A percentile compares a stretch with the other conserved stretches of the same genome.
phyloP scores from a whole-genome alignment of 2,888 invertebrate species.

The Cataglyphis livida region DNA sequence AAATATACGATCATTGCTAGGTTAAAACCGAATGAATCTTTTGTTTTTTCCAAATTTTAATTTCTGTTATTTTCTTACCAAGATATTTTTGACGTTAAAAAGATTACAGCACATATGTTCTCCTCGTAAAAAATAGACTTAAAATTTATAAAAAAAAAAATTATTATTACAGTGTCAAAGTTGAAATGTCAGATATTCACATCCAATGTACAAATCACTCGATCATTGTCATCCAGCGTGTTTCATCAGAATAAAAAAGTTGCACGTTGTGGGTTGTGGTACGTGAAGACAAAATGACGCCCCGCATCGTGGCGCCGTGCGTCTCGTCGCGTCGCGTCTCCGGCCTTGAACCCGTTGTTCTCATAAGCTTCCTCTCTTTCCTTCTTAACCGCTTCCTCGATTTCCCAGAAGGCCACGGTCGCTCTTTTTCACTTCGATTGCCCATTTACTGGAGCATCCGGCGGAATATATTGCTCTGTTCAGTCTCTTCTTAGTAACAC shows the following conservation, averaged over 20 bases:
- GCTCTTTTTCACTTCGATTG: slow-evolving; percentile 60
- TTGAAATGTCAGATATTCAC: background rate
- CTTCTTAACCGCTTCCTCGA: slow-evolving; percentile 68
- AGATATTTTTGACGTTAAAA: slow-evolving; percentile 3
- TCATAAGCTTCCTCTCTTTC: slow-evolving; percentile 61
- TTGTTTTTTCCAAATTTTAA: background rate
- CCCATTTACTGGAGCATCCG: slow-evolving; percentile 50
- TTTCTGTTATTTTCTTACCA: background rate
- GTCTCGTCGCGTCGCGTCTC: slow-evolving; percentile 69
- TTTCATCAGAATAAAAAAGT: background rate
- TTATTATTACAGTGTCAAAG: background rate
- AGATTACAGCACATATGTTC: background rate
- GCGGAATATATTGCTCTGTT: background rate
- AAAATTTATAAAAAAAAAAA: background rate
- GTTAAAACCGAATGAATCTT: background rate
- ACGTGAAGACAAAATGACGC: slow-evolving; percentile 79
- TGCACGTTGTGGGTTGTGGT: slow-evolving; percentile 36
- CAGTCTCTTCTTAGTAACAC: background rate
- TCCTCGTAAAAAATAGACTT: background rate
- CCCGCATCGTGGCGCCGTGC: slow-evolving; percentile 57
- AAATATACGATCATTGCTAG: background rate
- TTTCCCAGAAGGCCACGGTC: slow-evolving; percentile 80
- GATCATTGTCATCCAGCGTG: background rate
- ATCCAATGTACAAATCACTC: slow-evolving; percentile 1
- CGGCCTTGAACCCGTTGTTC: slow-evolving; percentile 80